Evolutionary conservation across 1,140 invertebrate species (phyloP).

Genomic region (Zelostemma sp.): DNA sequence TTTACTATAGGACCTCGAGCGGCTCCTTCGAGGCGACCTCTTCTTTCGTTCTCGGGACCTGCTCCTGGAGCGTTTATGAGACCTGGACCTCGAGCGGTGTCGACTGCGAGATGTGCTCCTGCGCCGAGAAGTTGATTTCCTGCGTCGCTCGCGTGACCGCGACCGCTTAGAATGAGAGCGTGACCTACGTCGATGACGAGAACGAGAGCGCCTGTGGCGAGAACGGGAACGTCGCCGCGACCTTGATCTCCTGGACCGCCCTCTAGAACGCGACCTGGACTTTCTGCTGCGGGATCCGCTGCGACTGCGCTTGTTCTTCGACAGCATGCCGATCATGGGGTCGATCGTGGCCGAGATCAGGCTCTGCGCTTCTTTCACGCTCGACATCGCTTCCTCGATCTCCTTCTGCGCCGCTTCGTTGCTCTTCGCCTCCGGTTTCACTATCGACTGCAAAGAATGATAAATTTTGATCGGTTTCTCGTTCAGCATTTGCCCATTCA

Average conservation of each 20-base stretch:
- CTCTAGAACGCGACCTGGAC: constrained; percentile 75
- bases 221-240: constrained; percentile 74
- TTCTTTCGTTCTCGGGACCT: constrained; percentile 65
- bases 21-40: constrained; percentile 63
- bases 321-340: constrained; percentile 86
- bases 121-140: constrained; percentile 64
- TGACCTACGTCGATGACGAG: constrained; percentile 64
- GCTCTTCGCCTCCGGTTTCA: constrained; percentile 93
- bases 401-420: constrained; percentile 95
- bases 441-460: constrained; percentile 91
- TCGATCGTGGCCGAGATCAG: constrained; percentile 93
- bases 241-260: constrained; percentile 73
- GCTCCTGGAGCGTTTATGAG: constrained; percentile 68
- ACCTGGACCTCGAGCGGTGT: constrained; percentile 64
- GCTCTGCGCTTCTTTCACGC: constrained; percentile 95
- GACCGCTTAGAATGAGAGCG: constrained; percentile 70
- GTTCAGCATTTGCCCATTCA: constrained; percentile 78
- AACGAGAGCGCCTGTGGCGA: constrained; percentile 73
- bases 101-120: constrained; percentile 61
- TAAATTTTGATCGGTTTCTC: constrained; percentile 76
- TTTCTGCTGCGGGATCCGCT: constrained; percentile 73
- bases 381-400: constrained; percentile 97
- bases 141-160: constrained; percentile 68
- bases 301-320: constrained; percentile 83
- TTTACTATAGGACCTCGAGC: constrained; percentile 70